Percentiles rank a stretch among this genome's conserved stretches.
These are phyloP conservation scores for Palloptera scutellata DNA, from an alignment of 2,888 invertebrate species.

Conservation along the genomic window DNA sequence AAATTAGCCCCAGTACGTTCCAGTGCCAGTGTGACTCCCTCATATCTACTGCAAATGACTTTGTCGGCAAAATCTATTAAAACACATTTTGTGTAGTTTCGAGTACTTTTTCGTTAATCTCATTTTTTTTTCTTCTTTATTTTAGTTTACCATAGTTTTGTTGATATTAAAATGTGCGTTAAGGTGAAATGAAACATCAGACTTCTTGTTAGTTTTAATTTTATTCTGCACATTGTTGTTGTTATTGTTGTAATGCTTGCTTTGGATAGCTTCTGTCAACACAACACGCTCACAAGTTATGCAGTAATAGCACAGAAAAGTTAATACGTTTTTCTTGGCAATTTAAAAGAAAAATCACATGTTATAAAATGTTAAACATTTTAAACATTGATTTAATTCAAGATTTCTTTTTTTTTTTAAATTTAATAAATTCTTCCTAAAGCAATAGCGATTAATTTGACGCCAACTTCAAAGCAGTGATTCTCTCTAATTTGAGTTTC, in stretches of 20 bases:
- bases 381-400: too few species aligned
- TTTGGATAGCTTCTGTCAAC: slow-evolving; percentile 30
- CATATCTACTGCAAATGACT: slow-evolving; percentile 1
- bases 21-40: not conserved
- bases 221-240: slow-evolving; percentile 11
- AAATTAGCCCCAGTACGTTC: not conserved
- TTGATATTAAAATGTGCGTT: slow-evolving; percentile 3
- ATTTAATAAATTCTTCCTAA: too few species aligned
- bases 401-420: too few species aligned
- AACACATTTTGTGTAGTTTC: not conserved
- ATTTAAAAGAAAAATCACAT: too few species aligned
- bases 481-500: too few species aligned
- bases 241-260: slow-evolving; percentile 14
- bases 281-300: not conserved
- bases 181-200: slow-evolving; percentile 15
- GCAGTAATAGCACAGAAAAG: not conserved
- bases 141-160: not conserved
- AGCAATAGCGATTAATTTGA: too few species aligned
- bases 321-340: too few species aligned
- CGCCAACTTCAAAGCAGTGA: too few species aligned
- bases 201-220: not conserved
- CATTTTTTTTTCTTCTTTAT: not conserved
- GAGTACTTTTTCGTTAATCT: not conserved
- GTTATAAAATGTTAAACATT: not conserved
- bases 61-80: slow-evolving; percentile 17